Evolutionary conservation across 2,797 vertebrate genomes (phyloP).

Genomic region (Hippopotamyrus pictus): DNA sequence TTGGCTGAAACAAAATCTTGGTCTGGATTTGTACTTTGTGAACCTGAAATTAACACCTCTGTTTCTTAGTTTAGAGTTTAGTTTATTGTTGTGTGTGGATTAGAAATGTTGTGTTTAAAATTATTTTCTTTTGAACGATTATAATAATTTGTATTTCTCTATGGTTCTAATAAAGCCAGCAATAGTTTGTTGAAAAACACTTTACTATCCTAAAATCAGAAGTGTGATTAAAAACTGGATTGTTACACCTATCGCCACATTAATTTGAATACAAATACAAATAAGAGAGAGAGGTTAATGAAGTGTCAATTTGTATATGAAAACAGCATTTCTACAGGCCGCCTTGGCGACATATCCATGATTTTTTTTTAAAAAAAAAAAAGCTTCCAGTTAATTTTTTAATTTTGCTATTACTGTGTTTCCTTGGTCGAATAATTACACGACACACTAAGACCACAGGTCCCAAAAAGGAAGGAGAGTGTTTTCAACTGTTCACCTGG

Average conservation of each 20-base stretch:
- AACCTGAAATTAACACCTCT: not conserved
- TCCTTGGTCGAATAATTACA: not conserved
- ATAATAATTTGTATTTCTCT: not conserved
- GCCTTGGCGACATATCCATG: not conserved
- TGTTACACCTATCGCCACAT: not conserved
- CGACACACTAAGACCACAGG: not conserved
- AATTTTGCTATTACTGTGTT: not conserved
- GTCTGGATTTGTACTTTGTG: not conserved
- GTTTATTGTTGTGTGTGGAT: not conserved
- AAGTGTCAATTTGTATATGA: not conserved
- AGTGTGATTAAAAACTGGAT: not conserved
- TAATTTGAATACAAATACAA: not conserved
- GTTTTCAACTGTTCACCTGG: conserved; percentile 9
- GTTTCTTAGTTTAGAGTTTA: not conserved
- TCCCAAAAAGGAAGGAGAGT: not conserved
- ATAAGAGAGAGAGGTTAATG: not conserved
- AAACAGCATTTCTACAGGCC: not conserved
- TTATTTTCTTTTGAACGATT: not conserved
- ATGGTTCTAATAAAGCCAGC: not conserved
- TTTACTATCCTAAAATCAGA: not conserved
- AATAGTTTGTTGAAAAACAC: not conserved
- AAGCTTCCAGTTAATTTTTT: not conserved
- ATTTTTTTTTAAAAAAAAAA: not conserved
- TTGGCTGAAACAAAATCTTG: not conserved
- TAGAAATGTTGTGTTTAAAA: not conserved